These are phyloP conservation scores for Eupithecia insigniata DNA, from an alignment of 2,888 invertebrate genomes.

Conservation along the genomic window DNA sequence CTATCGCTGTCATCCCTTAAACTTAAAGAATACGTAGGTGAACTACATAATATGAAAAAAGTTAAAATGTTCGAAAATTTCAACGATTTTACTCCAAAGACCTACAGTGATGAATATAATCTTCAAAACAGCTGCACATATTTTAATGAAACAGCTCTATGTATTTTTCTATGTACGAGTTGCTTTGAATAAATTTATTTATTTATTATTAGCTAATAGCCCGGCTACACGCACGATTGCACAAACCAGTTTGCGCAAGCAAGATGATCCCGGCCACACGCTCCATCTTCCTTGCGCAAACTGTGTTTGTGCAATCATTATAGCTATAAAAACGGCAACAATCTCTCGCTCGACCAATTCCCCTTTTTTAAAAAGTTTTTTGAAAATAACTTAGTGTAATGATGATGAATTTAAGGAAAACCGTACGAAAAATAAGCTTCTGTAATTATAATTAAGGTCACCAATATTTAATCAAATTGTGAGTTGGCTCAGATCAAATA, in stretches of 20 bases:
- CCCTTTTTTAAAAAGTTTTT: neutral
- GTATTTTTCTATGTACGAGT: too few species aligned
- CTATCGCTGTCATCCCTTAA: neutral
- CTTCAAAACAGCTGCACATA: neutral
- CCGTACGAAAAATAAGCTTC: neutral
- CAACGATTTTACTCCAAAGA: neutral
- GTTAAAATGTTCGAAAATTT: neutral
- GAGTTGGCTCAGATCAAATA: neutral
- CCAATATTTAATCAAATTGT: constrained; percentile 10
- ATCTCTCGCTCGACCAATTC: neutral
- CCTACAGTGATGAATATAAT: neutral
- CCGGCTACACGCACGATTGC: too few species aligned
- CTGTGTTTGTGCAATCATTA: too few species aligned
- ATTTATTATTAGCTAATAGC: too few species aligned
- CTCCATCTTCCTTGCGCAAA: too few species aligned
- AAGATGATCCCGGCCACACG: too few species aligned
- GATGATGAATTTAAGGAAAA: neutral
- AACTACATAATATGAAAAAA: neutral
- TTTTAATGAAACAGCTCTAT: neutral
- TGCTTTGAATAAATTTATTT: too few species aligned
- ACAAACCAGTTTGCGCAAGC: too few species aligned
- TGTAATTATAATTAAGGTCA: constrained; percentile 18
- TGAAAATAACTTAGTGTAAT: neutral
- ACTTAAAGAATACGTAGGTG: neutral
- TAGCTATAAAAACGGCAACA: neutral